Evolutionary conservation across 2,113 vertebrate species (phyloP).

Genomic region (Platichthys stellatus): DNA sequence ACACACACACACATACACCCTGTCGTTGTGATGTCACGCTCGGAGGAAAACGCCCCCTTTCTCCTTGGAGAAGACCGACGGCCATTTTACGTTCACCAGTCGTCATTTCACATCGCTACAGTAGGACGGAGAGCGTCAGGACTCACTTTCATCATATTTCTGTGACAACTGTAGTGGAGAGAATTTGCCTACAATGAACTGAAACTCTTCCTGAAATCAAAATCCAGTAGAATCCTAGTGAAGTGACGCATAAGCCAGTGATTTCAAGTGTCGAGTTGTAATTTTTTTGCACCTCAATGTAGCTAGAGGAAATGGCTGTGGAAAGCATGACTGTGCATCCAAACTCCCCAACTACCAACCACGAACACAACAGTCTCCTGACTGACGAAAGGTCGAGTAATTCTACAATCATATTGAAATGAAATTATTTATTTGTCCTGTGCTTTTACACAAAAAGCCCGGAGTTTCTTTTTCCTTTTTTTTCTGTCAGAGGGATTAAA

Average conservation of each 20-base stretch:
- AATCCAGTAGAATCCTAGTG: conserved; percentile 85
- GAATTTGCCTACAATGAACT: conserved; percentile 84
- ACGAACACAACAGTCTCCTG: conserved; percentile 90
- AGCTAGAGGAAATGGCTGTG: conserved; percentile 91
- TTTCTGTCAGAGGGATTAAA: conserved; percentile 86
- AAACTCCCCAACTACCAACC: conserved; percentile 90
- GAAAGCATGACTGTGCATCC: conserved; percentile 93
- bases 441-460: conserved; percentile 86
- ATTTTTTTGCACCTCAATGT: conserved; percentile 87
- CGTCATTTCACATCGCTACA: conserved; percentile 86
- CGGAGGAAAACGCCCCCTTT: conserved; percentile 62
- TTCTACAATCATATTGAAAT: conserved; percentile 88
- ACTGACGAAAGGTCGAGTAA: conserved; percentile 95
- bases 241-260: conserved; percentile 88
- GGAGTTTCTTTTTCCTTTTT: conserved; percentile 79
- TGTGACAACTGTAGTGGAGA: conserved; percentile 86
- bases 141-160: conserved; percentile 85
- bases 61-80: conserved; percentile 73
- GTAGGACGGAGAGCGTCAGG: conserved; percentile 87
- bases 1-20: not conserved
- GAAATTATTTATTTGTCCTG: conserved; percentile 87
- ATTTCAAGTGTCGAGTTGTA: conserved; percentile 82
- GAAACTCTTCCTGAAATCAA: conserved; percentile 84
- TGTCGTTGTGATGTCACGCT: conserved; percentile 45
- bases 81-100: conserved; percentile 87